Percentiles rank a stretch among this genome's conserved stretches.
Evolutionary conservation across 2,113 vertebrate genomes (phyloP).

Genomic region (Sinocyclocheilus anophthalmus): DNA sequence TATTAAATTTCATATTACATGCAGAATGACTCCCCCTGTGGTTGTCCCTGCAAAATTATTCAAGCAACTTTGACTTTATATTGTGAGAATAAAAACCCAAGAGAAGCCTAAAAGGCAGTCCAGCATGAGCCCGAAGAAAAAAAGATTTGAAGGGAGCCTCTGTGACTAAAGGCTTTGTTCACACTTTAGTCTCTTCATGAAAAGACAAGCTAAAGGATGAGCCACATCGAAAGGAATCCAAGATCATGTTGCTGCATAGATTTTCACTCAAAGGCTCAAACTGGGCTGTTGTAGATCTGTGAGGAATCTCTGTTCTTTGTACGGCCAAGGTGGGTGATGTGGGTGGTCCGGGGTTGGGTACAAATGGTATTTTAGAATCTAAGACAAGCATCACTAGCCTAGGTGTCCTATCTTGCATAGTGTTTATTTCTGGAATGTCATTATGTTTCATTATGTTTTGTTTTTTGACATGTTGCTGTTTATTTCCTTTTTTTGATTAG

Average conservation of each 20-base stretch:
- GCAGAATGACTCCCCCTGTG: not conserved
- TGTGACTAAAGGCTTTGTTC: slow-evolving; percentile 41
- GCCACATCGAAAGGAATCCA: slow-evolving; percentile 39
- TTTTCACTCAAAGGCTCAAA: not conserved
- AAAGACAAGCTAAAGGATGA: slow-evolving; percentile 37
- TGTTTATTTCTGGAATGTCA: not conserved
- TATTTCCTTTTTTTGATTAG: too few species aligned
- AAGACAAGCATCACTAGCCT: not conserved
- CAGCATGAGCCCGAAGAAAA: not conserved
- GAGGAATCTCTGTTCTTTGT: not conserved
- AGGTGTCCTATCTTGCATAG: not conserved
- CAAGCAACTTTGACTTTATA: not conserved
- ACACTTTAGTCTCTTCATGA: slow-evolving; percentile 34
- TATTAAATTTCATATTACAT: not conserved
- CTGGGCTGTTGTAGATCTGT: not conserved
- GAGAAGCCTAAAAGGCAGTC: not conserved
- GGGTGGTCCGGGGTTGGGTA: too few species aligned
- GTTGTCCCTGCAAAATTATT: slow-evolving; percentile 1
- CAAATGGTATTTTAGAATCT: not conserved
- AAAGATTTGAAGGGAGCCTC: not conserved
- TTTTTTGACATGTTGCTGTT: not conserved
- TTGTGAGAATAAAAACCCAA: not conserved
- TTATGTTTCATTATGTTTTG: not conserved
- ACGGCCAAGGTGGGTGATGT: too few species aligned
- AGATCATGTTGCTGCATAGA: slow-evolving; percentile 35